Base-by-base conservation (phyloP, 2,888 invertebrate species). In the Drosophila paranaensis region DNA sequence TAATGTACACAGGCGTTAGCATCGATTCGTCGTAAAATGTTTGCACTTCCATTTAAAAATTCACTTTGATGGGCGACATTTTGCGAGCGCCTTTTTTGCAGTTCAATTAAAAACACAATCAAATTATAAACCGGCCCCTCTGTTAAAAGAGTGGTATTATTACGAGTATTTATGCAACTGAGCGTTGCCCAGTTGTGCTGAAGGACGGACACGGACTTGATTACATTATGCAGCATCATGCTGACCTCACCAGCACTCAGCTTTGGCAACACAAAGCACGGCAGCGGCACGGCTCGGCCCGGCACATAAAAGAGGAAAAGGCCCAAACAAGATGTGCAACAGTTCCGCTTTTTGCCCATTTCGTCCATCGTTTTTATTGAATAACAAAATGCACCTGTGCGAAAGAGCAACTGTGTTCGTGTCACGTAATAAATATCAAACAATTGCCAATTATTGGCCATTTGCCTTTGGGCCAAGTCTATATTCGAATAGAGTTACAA, bases 231-330 rank as follows among this genome's bases (percentile, higher is more conserved):
- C 56, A 45, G 46, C 67, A 73, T 62, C 57, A 58, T 74, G 74
- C 53, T 72, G 74, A 67, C 70, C 72, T 70, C 72, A 70, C 71
- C 30, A 56, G 55, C 58, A 60, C 70, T 72, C 46, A 64, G 57
- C 53, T 72, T 56, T 64, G 72, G 33, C 33, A 33, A 3, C 10
- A 10, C 45, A 14, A 37, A 50, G 33, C 10, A 33, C 2, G 33
- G 33, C 45, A 14, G 3, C 27, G 27, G 27, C 27, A 27, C 27
- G 27, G 50, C 43, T 13, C 43, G 10, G 33, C 40, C 11, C 48
- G 50, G 50, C 43, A 16, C 48, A 48, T 50, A 11, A 70, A 56
- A 45, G 43, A 51, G 27, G 60, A 39, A 60, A 33, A 35, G 35
- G 2, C 27, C 46, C 58, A 74, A 74, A 65, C 58, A 20, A 2